Evolutionary conservation across 2,113 vertebrate genomes (phyloP), one percentile per base, ranked within the genome.

Genomic region (Seriola quinqueradiata): DNA sequence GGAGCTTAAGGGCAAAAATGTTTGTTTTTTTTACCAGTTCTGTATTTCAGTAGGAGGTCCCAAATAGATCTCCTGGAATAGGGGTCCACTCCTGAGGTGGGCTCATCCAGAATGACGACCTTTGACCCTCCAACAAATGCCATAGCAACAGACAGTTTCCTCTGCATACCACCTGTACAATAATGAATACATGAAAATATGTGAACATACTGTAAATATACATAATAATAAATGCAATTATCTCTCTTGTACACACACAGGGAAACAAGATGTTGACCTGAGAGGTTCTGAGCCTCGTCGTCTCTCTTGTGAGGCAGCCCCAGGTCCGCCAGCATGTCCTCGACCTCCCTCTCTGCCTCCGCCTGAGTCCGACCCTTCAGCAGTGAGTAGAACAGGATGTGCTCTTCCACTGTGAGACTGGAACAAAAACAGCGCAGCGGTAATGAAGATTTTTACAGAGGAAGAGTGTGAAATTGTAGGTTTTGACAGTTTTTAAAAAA

Each of bases 81-180:
- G 0, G 98, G 97, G 88, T 99, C 97, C 59, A 98, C 95, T 57
- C 97, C 97, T n/a, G 97, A 97, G 11, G 97, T 99, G 13, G 97
- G 97, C 66, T 99, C 97, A 1, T 99, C 97, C 82, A 98, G 89
- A 86, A 99, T 94, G 81, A 99, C 95, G 0, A 97, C 96, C 82
- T 94, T 95, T 1, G 96, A 95, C 1, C 93, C 92, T 9, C 97
- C 97, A 13, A 97, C 96, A 89, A 99, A 98, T 1, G 97, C 96
- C 87, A 98, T 97, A 38, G 96, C 97, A 46, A 98, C 92, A 0
- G 97, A 99, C 32, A 99, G 92, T 55, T 96, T 97, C 91, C 97
- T 96, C 92, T 96, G 97, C 95, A 96, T 96, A 13, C 97, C 97
- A 0, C 97, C 97, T 72, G 70, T 28, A 32, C 2, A 23, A 19